Evolutionary conservation across 2,888 invertebrate genomes (phyloP).

Genomic region (Diarsia dahlii): DNA sequence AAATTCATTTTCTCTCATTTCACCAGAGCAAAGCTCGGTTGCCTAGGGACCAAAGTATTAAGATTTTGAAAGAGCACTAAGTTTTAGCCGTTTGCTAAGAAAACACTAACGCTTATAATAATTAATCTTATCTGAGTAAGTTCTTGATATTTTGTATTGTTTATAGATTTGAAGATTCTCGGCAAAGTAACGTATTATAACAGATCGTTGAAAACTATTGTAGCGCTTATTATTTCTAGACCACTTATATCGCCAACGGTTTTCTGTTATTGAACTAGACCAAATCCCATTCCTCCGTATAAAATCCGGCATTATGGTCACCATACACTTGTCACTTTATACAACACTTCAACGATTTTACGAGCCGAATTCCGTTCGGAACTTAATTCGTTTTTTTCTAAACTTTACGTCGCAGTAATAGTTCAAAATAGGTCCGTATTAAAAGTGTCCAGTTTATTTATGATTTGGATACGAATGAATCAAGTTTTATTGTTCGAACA

Average conservation of each 20-base stretch:
- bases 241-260: not conserved
- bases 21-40: too few species aligned
- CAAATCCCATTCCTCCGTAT: not conserved
- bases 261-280: not conserved
- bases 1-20: too few species aligned
- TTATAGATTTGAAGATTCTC: too few species aligned
- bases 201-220: too few species aligned
- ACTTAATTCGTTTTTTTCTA: conserved; percentile 75
- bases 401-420: conserved; percentile 85
- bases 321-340: conserved; percentile 72
- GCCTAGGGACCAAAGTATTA: too few species aligned
- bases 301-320: conserved; percentile 62
- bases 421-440: conserved; percentile 86
- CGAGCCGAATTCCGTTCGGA: conserved; percentile 76
- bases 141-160: too few species aligned
- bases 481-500: conserved; percentile 83
- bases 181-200: too few species aligned
- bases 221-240: too few species aligned
- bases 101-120: too few species aligned
- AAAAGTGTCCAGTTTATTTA: conserved; percentile 86
- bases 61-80: too few species aligned
- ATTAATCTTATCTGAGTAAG: too few species aligned
- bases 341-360: conserved; percentile 75
- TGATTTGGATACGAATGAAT: conserved; percentile 80
- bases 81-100: too few species aligned